Evolutionary conservation across 1,140 invertebrate genomes (phyloP).

Genomic region (Gyrodactylus salaris): DNA sequence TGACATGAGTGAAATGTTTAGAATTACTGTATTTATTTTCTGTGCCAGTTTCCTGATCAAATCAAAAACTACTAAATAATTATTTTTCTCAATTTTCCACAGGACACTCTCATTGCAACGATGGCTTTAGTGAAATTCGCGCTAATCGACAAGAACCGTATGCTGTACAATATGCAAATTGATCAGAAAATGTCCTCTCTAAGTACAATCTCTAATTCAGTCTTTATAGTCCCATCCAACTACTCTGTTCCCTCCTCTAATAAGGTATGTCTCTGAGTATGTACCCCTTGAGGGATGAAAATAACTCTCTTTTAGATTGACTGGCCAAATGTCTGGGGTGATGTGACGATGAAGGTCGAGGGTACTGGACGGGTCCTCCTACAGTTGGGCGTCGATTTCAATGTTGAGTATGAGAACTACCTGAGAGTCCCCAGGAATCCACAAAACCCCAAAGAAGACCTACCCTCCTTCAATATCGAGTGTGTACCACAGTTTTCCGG

Average conservation of each 20-base stretch:
- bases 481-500: conserved; percentile 40
- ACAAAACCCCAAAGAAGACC: conserved; percentile 16
- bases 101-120: background rate
- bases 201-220: background rate
- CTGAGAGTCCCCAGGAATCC: conserved; percentile 35
- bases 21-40: background rate
- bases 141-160: background rate
- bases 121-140: background rate
- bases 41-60: background rate
- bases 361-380: conserved; percentile 24
- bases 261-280: background rate
- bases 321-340: conserved; percentile 1
- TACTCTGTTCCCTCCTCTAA: background rate
- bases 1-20: background rate
- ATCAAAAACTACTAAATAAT: background rate
- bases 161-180: conserved; percentile 1
- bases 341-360: background rate
- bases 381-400: conserved; percentile 69
- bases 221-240: background rate
- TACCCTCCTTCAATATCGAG: conserved; percentile 35
- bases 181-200: background rate
- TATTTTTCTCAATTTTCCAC: conserved; percentile 1
- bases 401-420: conserved; percentile 50
- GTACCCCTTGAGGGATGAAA: background rate
- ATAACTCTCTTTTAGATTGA: conserved; percentile 2